phyloP scores from a whole-genome alignment of 2,113 vertebrate species.

The Burhinus bistriatus region DNA sequence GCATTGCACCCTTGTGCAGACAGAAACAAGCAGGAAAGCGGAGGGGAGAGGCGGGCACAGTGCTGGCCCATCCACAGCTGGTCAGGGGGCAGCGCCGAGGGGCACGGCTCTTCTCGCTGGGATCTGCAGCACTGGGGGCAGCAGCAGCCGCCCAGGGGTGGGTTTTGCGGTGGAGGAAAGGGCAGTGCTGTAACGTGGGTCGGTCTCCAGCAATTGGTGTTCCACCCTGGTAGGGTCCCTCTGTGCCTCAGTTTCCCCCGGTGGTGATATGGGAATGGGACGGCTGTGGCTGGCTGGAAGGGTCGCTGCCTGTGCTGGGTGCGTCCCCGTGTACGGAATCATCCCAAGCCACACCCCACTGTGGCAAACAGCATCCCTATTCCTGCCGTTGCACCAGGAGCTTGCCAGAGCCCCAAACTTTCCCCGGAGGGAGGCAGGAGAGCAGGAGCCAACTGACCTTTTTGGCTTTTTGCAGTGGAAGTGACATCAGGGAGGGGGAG shows the following conservation, averaged over 20 bases:
- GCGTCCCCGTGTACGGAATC: accelerated
- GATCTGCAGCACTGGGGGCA: accelerated
- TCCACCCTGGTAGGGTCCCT: neutral
- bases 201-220: accelerated
- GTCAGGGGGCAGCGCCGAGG: neutral
- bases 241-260: neutral
- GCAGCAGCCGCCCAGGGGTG: too few species aligned
- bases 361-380: neutral
- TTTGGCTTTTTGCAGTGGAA: accelerated
- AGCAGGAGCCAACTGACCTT: neutral
- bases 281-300: neutral
- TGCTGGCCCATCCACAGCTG: accelerated
- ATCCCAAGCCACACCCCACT: accelerated
- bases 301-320: accelerated
- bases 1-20: neutral
- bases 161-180: neutral
- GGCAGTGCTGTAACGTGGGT: neutral
- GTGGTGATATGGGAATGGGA: neutral
- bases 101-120: accelerated
- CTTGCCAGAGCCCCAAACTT: neutral
- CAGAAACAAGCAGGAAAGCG: accelerated
- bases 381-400: neutral
- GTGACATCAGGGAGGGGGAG: neutral
- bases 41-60: neutral
- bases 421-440: neutral